A percentile compares a stretch with the other conserved stretches of the same genome.
phyloP scores from a whole-genome alignment of 2,113 vertebrate genomes.

The Fregata magnificens region DNA sequence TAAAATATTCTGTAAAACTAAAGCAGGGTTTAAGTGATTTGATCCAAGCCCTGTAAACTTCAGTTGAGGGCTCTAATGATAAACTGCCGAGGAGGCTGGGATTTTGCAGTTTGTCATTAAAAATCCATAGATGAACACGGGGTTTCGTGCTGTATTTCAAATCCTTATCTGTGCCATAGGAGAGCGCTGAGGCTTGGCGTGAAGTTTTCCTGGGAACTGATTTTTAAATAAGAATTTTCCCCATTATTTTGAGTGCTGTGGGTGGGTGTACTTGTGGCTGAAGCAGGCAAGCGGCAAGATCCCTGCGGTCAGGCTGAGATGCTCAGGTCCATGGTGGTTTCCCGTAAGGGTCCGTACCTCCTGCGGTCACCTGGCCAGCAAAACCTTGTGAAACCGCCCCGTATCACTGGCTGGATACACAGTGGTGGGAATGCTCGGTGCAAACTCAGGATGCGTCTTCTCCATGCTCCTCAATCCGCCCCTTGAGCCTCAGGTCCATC shows the following conservation, averaged over 20 bases:
- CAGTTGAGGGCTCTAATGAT: neutral
- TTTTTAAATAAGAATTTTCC: neutral
- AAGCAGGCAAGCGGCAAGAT: neutral
- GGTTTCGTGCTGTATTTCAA: neutral
- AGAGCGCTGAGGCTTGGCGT: neutral
- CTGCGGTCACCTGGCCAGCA: neutral
- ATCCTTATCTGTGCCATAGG: accelerated
- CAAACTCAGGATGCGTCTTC: neutral
- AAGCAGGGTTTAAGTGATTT: neutral
- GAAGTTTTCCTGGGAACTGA: neutral
- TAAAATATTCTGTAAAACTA: neutral
- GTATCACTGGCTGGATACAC: accelerated
- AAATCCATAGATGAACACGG: neutral
- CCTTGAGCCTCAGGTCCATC: neutral
- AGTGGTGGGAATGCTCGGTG: neutral
- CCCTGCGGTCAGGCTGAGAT: neutral
- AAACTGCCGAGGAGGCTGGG: accelerated
- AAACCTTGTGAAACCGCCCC: neutral
- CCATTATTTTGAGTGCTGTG: neutral
- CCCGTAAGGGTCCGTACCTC: neutral
- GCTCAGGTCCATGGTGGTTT: neutral
- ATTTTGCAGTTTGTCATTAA: neutral
- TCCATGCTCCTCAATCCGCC: neutral
- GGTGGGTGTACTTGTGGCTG: neutral
- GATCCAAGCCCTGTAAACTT: neutral